These are phyloP conservation scores for Myotis planiceps DNA, from an alignment of 2,797 vertebrate genomes.

Conservation along the genomic window DNA sequence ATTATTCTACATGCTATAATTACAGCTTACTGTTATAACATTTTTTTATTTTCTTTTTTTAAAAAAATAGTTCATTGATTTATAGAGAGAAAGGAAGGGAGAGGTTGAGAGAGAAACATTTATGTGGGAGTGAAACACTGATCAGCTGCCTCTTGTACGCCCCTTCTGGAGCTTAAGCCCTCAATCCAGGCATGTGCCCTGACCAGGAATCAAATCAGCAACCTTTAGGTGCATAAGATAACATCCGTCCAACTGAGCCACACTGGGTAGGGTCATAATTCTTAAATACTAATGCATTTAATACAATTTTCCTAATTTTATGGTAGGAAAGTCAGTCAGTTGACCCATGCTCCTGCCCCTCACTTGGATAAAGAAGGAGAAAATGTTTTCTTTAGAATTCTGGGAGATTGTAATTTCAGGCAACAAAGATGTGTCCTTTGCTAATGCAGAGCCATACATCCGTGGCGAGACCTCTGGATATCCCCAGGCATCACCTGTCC, in stretches of 20 bases:
- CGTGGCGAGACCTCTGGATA: not conserved
- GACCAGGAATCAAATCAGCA: not conserved
- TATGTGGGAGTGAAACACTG: not conserved
- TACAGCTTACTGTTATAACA: constrained; percentile 26
- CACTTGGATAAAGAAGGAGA: not conserved
- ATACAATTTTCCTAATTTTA: not conserved
- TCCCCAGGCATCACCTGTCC: not conserved
- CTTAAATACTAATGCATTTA: constrained; percentile 7
- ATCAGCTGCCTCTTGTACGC: not conserved
- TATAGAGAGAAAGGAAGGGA: not conserved
- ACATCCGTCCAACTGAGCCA: not conserved
- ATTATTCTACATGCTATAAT: constrained; percentile 45
- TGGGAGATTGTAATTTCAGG: not conserved
- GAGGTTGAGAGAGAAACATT: not conserved
- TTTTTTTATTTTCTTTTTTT: not conserved
- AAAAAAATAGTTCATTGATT: not conserved
- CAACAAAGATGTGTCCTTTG: not conserved
- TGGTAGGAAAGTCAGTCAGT: not conserved
- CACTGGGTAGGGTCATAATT: constrained; percentile 27
- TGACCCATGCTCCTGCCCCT: not conserved
- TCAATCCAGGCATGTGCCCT: not conserved
- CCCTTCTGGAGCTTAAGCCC: not conserved
- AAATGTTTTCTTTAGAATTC: not conserved
- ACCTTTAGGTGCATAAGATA: not conserved
- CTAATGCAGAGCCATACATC: not conserved